phyloP scores from a whole-genome alignment of 2,797 vertebrate genomes.

The Parotocinclus haroldoi region DNA sequence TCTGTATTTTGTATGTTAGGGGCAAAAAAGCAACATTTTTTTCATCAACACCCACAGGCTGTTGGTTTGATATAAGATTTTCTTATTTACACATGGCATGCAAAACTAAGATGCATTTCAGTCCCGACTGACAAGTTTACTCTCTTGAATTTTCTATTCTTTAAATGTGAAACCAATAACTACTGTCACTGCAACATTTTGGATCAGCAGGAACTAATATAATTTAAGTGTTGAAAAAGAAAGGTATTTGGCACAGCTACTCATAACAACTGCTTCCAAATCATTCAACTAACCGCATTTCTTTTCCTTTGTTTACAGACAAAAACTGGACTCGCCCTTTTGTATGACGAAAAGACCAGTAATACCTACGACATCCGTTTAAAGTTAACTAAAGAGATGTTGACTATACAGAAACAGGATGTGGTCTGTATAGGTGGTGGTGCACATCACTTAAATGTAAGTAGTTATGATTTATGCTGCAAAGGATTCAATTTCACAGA shows the following conservation, averaged over 20 bases:
- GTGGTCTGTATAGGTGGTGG: slow-evolving; percentile 81
- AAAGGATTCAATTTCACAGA: slow-evolving; percentile 13
- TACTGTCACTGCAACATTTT: slow-evolving; percentile 6
- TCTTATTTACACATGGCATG: neutral
- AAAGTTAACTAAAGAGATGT: slow-evolving; percentile 82
- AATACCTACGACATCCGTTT: slow-evolving; percentile 86
- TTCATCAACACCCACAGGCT: neutral
- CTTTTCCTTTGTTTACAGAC: slow-evolving; percentile 66
- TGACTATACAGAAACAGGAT: slow-evolving; percentile 91
- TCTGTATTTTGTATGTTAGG: no score
- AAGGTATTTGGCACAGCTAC: neutral
- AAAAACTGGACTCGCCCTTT: slow-evolving; percentile 83
- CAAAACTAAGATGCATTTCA: slow-evolving; percentile 21
- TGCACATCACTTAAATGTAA: slow-evolving; percentile 84
- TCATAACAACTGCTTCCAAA: slow-evolving; percentile 38
- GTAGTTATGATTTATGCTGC: slow-evolving; percentile 64
- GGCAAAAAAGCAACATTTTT: no score
- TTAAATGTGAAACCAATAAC: slow-evolving; percentile 5
- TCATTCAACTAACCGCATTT: slow-evolving; percentile 48
- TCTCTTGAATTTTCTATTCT: slow-evolving; percentile 4
- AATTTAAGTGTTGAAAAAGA: slow-evolving; percentile 17
- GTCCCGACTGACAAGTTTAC: neutral
- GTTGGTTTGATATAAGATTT: neutral
- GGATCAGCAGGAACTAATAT: slow-evolving; percentile 27
- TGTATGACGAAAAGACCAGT: slow-evolving; percentile 79